Base-by-base conservation (phyloP, 2,113 vertebrate genomes). In the Channa maculata region DNA sequence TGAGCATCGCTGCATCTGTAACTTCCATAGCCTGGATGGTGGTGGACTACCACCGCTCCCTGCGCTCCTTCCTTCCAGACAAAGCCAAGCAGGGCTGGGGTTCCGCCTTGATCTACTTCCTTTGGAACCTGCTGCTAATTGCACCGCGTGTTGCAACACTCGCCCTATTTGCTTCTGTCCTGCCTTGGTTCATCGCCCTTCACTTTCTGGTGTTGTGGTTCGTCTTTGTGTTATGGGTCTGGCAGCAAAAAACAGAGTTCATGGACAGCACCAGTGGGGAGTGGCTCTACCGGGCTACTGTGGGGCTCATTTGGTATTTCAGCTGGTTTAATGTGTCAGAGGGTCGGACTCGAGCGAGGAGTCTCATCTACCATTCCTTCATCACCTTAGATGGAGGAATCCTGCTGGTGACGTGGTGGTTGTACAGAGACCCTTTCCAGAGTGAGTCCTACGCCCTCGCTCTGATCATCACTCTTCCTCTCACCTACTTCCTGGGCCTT, bases 101-200 rank as follows among this genome's bases (percentile, higher is more conserved):
- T 1, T 96, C 97, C 0, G 92, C 95, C 0, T 0, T 93, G 6
- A 0, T 95, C 76, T 99, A 97, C 87, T 99, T 98, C 88, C 89
- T 97, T 71, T 99, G 97, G 97, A 99, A 98, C 88, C 92, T 99
- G 65, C 89, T 98, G 74, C 92, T 99, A 33, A 93, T 98, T 61
- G 94, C 94, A 2, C 96, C 97, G 0, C 96, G 97, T 0, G 86
- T 99, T 64, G 91, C 95, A 0, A 70, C 53, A 0, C 60, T 99
- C 0, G 92, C 97, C 4, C 92, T 99, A 43, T 99, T 98, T 0
- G 86, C 96, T 2, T 93, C 95, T 2, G 88, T 95, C 54, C 94
- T 96, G 86, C 95, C 95, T 3, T 44, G 14, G 0, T 93, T 77
- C 0, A 5, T 96, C 12, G 89, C 83, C 0, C 36, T 87, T 50